A percentile compares a stretch with the other conserved stretches of the same genome.
These are phyloP conservation scores for Ginglymostoma cirratum DNA, from an alignment of 2,113 vertebrate species.

Conservation along the genomic window DNA sequence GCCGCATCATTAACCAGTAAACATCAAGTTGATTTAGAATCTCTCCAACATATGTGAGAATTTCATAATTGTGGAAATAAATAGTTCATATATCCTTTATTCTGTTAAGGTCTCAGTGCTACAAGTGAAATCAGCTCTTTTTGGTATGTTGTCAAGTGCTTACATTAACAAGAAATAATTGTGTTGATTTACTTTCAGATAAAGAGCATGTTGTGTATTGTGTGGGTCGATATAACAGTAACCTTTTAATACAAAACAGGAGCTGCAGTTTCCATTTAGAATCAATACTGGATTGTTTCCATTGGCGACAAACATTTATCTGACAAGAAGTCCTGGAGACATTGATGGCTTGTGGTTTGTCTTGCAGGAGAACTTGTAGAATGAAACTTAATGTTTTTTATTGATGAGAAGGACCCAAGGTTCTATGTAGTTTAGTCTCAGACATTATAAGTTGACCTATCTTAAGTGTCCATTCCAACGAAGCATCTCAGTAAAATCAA, in stretches of 20 bases:
- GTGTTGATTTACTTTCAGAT: constrained; percentile 33
- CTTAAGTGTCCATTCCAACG: background rate
- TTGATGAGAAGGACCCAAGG: background rate
- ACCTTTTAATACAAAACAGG: constrained; percentile 29
- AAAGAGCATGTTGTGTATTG: background rate
- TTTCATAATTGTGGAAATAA: background rate
- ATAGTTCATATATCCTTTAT: background rate
- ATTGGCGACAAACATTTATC: constrained; percentile 21
- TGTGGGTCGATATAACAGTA: constrained; percentile 25
- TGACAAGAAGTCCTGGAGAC: background rate
- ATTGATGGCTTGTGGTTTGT: background rate
- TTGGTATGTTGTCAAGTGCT: background rate
- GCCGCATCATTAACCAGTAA: background rate
- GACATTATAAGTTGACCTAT: background rate
- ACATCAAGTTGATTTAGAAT: background rate
- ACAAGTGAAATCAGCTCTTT: background rate
- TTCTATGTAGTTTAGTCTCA: background rate
- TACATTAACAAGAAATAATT: constrained; percentile 8
- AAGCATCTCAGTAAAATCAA: background rate
- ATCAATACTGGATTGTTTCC: constrained; percentile 32
- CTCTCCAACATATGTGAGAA: background rate
- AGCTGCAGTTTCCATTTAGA: background rate
- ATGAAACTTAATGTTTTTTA: background rate
- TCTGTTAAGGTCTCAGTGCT: too few relatives aligned
- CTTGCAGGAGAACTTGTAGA: background rate